These are phyloP conservation scores for Anorthoa munda DNA, from an alignment of 2,888 invertebrate species.

Conservation along the genomic window DNA sequence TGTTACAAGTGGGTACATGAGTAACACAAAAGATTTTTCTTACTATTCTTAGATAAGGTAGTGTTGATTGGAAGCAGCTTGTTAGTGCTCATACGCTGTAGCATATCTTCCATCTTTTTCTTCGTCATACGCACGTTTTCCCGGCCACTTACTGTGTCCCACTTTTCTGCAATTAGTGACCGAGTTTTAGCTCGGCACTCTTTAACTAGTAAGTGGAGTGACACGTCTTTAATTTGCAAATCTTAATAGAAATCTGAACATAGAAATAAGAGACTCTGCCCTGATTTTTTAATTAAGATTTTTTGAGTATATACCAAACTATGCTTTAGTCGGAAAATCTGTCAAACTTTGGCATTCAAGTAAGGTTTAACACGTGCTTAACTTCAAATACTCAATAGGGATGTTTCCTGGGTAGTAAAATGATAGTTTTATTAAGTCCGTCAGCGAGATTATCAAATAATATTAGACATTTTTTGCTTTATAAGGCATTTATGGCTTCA, in stretches of 20 bases:
- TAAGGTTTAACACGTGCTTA: too few relatives aligned
- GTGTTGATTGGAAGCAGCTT: conserved; percentile 31
- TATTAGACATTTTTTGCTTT: too few relatives aligned
- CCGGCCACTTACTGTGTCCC: conserved; percentile 28
- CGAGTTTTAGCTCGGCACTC: conserved; percentile 29
- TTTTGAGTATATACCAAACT: too few relatives aligned
- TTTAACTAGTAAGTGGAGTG: conserved; percentile 22
- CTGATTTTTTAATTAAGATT: too few relatives aligned
- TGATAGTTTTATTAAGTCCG: too few relatives aligned
- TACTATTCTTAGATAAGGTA: conserved; percentile 28
- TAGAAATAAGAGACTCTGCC: background rate
- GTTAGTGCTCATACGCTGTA: conserved; percentile 31
- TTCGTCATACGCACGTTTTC: conserved; percentile 35
- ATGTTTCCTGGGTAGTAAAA: too few relatives aligned
- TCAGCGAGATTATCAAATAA: too few relatives aligned
- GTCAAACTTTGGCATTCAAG: too few relatives aligned
- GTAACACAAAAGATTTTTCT: conserved; percentile 22
- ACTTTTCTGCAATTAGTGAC: conserved; percentile 52
- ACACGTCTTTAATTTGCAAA: conserved; percentile 24
- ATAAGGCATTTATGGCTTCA: too few relatives aligned
- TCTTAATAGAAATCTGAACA: conserved; percentile 17
- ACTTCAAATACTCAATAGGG: too few relatives aligned
- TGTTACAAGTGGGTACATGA: background rate
- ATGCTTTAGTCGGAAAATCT: too few relatives aligned
- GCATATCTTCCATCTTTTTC: conserved; percentile 43